phyloP scores from a whole-genome alignment of 2,888 invertebrate species.

The Clostera curtula region DNA sequence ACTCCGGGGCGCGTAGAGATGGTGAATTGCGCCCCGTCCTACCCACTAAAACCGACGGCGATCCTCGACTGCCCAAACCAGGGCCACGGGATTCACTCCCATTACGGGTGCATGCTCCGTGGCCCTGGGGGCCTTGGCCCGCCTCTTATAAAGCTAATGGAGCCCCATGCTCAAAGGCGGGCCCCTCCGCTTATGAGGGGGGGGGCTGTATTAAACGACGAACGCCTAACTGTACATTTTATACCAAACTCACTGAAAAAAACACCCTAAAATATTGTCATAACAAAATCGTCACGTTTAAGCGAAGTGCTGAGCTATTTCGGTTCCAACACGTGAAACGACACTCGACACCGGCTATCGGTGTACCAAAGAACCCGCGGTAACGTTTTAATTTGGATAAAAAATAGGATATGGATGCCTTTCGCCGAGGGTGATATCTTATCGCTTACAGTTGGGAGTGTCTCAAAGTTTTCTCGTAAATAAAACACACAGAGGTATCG shows the following conservation, averaged over 20 bases:
- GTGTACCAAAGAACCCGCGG: slow-evolving; percentile 13
- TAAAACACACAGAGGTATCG: background rate
- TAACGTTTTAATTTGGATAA: slow-evolving; percentile 53
- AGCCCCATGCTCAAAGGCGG: too few species aligned
- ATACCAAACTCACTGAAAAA: slow-evolving; percentile 13
- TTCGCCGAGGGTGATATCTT: slow-evolving; percentile 65
- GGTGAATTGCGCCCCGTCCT: too few species aligned
- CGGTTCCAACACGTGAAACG: slow-evolving; percentile 29
- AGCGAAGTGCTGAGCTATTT: slow-evolving; percentile 60
- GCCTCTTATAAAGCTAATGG: too few species aligned
- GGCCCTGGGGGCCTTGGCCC: too few species aligned
- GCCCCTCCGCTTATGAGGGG: too few species aligned
- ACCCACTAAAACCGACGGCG: too few species aligned
- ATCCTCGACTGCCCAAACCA: too few species aligned
- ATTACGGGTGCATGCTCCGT: too few species aligned
- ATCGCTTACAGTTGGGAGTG: slow-evolving; percentile 33
- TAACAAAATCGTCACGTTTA: slow-evolving; percentile 72
- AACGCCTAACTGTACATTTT: too few species aligned
- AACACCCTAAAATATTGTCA: slow-evolving; percentile 58
- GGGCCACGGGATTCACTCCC: too few species aligned
- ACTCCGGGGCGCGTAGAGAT: too few species aligned
- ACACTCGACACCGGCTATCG: slow-evolving; percentile 35
- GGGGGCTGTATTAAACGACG: too few species aligned
- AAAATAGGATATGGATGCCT: slow-evolving; percentile 62
- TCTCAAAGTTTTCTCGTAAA: slow-evolving; percentile 36